These are phyloP conservation scores for Bombyx huttoni DNA, from an alignment of 2,888 invertebrate genomes.

Conservation along the genomic window DNA sequence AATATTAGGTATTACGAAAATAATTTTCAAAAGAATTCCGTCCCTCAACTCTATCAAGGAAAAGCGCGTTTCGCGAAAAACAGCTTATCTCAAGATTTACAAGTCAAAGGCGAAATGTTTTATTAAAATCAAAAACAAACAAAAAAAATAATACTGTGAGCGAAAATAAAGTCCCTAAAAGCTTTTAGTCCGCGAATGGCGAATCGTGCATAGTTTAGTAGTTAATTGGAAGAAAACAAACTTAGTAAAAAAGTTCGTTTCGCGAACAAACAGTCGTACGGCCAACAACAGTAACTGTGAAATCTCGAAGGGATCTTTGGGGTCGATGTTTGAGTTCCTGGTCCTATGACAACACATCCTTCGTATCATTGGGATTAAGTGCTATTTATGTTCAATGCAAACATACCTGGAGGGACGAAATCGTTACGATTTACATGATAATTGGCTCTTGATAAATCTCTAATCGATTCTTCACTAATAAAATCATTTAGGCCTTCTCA, in stretches of 20 bases:
- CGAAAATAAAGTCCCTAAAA: neutral
- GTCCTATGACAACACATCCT: neutral
- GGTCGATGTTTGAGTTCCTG: neutral
- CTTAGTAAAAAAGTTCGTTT: neutral
- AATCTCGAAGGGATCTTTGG: neutral
- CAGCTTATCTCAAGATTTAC: neutral
- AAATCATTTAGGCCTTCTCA: neutral
- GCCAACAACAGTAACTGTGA: neutral
- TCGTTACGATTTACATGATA: neutral
- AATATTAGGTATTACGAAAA: no score
- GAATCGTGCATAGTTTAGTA: neutral
- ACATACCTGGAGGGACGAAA: neutral
- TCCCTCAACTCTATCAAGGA: neutral
- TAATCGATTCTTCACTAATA: neutral
- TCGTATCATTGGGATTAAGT: neutral
- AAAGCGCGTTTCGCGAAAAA: neutral
- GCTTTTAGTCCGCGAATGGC: neutral
- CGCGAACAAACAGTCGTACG: neutral
- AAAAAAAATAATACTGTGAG: neutral
- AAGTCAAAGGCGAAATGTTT: neutral
- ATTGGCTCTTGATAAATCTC: neutral
- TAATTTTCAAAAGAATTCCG: neutral
- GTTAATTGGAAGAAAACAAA: neutral
- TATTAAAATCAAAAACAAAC: no score
- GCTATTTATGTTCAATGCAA: neutral